Base-by-base conservation (phyloP, 1,140 invertebrate genomes). In the Cydia strobilella region DNA sequence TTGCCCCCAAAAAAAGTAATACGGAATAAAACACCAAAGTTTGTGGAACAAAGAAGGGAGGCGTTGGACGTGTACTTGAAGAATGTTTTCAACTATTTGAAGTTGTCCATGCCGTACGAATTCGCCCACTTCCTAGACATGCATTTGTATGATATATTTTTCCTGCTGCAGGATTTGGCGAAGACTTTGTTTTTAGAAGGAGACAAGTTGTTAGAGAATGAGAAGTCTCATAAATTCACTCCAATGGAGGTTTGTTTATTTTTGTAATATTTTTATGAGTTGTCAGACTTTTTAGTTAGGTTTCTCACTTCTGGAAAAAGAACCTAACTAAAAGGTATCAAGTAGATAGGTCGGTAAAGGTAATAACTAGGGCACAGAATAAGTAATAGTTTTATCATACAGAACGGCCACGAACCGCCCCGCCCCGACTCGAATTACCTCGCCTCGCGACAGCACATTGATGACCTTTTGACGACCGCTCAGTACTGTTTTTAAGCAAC, bases 1-100 rank as follows among this genome's bases (percentile, higher is more conserved):
- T 87, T 99, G 13, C 98, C 98, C 18, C 97, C 97, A 4, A 99
- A 99, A 88, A 98, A 98, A 92, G 94, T 98, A 15, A 94, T 94
- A 77, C 83, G 94, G 39, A 94, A 94, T 79, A 94, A 94, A 84
- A 93, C 90, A 80, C 97, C 97, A 13, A 93, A 95, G 18, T 99
- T 99, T 86, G 94, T 99, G 23, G 97, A 98, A 85, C 96, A 96
- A 84, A 94, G 98, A 75, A 95, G 97, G 71, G 92, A 94, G 77
- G 96, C 95, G 20, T 90, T 99, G 31, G 96, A 98, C 87, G 93
- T 94, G 15, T 99, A 99, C 90, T 91, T 99, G 5, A 96, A 96
- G 86, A 95, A 95, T 76, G 93, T 97, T 7, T 94, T 97, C 31
- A 95, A 94, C 79, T 97, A 97, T 86, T 86, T 97, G 31, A 95